phyloP scores from a whole-genome alignment of 2,113 vertebrate species.

The Mustela nigripes region DNA sequence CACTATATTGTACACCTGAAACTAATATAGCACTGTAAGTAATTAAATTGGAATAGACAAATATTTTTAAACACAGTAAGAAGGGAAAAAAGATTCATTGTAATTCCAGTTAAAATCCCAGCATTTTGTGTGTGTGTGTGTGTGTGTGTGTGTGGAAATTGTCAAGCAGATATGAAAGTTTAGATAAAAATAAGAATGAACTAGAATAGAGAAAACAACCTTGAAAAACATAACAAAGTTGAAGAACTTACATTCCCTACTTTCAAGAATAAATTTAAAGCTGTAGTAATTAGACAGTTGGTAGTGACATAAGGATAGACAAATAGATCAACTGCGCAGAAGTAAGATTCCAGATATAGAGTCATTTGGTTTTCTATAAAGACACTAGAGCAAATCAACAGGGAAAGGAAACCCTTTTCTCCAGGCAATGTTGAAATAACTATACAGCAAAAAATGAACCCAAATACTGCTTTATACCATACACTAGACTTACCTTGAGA shows the following conservation, averaged over 20 bases:
- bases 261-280: not conserved
- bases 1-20: not conserved
- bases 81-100: not conserved
- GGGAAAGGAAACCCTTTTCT: not conserved
- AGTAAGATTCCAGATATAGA: not conserved
- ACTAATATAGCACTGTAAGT: not conserved
- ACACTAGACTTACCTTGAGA: not conserved
- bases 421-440: not conserved
- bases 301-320: not conserved
- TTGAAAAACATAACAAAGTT: not conserved
- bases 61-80: not conserved
- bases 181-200: slow-evolving; percentile 9
- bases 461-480: not conserved
- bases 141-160: not conserved
- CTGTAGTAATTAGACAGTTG: not conserved
- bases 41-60: not conserved
- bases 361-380: not conserved
- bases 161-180: not conserved
- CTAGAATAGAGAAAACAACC: not conserved
- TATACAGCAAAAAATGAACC: not conserved
- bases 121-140: not conserved
- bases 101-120: not conserved
- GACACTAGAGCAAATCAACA: not conserved
- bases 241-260: not conserved
- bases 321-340: not conserved